A percentile compares a stretch with the other conserved stretches of the same genome.
phyloP scores from a whole-genome alignment of 2,888 invertebrate genomes.

The Epirrita christyi region DNA sequence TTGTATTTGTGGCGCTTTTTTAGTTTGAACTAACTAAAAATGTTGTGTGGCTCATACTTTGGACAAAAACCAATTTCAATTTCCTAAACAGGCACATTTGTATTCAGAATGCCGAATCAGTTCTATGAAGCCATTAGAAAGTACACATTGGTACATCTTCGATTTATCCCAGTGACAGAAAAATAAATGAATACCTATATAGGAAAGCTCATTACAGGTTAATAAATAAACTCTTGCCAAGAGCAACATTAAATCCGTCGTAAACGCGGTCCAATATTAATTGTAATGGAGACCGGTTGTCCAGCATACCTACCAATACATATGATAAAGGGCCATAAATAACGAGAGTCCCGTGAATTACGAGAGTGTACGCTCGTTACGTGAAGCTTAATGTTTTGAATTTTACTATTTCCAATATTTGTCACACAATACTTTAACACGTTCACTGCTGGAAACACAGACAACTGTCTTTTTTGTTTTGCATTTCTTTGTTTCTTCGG shows the following conservation, averaged over 20 bases:
- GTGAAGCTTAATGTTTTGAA: conserved; percentile 28
- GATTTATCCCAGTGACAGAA: conserved; percentile 24
- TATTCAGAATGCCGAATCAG: too few relatives aligned
- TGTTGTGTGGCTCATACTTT: too few relatives aligned
- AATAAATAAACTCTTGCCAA: conserved; percentile 52
- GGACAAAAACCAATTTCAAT: too few relatives aligned
- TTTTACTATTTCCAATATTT: conserved; percentile 7
- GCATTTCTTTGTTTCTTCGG: too few relatives aligned
- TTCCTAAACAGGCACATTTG: neutral
- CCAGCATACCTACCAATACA: neutral
- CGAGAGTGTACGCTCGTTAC: conserved; percentile 30
- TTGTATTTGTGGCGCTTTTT: too few relatives aligned
- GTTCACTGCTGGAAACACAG: too few relatives aligned
- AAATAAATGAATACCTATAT: conserved; percentile 37
- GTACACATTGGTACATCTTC: conserved; percentile 6
- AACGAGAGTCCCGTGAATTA: conserved; percentile 37
- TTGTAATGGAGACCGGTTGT: conserved; percentile 46
- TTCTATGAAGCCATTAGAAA: neutral
- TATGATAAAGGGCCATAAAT: conserved; percentile 38
- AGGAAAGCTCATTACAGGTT: conserved; percentile 49
- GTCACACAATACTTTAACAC: neutral
- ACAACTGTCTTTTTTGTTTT: too few relatives aligned
- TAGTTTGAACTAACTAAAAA: too few relatives aligned
- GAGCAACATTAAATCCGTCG: conserved; percentile 43
- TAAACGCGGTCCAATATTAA: conserved; percentile 47